These are phyloP conservation scores for Dendropsophus ebraccatus DNA, from an alignment of 2,113 vertebrate genomes.

Conservation along the genomic window DNA sequence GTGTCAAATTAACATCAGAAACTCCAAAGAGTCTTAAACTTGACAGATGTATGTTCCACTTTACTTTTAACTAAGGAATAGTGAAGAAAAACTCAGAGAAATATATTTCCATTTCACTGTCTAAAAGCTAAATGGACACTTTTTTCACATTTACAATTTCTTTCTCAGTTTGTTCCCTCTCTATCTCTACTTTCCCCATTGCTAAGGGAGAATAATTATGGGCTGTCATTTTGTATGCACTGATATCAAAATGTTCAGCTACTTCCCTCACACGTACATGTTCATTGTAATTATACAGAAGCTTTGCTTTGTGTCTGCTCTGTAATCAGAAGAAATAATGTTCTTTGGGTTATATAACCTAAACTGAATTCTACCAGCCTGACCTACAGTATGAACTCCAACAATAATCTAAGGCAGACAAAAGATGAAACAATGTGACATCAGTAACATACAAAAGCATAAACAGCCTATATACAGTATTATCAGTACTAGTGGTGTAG, in stretches of 20 bases:
- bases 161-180: constrained; percentile 51
- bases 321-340: constrained; percentile 53
- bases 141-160: constrained; percentile 38
- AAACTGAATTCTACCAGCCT: constrained; percentile 6
- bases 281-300: constrained; percentile 59
- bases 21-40: not conserved
- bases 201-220: constrained; percentile 54
- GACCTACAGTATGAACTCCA: not conserved
- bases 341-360: constrained; percentile 43
- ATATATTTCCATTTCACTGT: not conserved
- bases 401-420: not conserved
- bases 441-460: not conserved
- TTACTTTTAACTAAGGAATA: not conserved
- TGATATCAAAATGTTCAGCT: constrained; percentile 58
- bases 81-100: not conserved
- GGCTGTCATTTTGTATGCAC: constrained; percentile 55
- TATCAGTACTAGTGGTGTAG: too few species aligned
- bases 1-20: too few species aligned
- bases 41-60: not conserved
- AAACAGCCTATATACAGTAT: not conserved
- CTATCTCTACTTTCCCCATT: constrained; percentile 44
- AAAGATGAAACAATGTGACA: not conserved
- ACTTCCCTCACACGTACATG: constrained; percentile 46
- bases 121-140: constrained; percentile 28
- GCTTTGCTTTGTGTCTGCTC: constrained; percentile 53